phyloP scores from a whole-genome alignment of 2,888 invertebrate species.

The Drosophila siamana region DNA sequence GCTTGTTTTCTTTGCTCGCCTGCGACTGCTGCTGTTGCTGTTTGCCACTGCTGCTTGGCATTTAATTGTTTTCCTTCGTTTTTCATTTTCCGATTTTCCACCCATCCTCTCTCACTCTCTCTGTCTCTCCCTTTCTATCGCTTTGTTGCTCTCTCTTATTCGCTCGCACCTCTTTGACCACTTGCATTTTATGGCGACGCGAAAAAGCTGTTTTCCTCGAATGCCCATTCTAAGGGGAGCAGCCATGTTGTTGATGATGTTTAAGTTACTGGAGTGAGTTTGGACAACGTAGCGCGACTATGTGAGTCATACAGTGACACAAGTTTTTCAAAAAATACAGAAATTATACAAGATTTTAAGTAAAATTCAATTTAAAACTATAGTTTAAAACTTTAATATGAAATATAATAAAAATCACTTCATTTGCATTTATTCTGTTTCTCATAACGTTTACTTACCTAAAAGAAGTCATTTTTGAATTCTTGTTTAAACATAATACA shows the following conservation, averaged over 20 bases:
- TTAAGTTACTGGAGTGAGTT: conserved; percentile 53
- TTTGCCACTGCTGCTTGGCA: conserved; percentile 51
- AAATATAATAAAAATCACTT: no score
- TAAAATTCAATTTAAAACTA: no score
- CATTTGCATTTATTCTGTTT: no score
- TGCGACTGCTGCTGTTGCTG: conserved; percentile 44
- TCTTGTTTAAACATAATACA: no score
- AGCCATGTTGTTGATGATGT: conserved; percentile 80
- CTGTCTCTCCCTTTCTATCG: conserved; percentile 21
- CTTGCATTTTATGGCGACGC: conserved; percentile 80
- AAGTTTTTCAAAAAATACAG: not conserved
- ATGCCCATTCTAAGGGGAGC: conserved; percentile 44
- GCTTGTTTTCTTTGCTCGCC: conserved; percentile 69
- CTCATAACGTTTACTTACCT: no score
- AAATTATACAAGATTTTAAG: not conserved
- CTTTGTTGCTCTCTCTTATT: conserved; percentile 12
- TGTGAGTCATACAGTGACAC: conserved; percentile 42
- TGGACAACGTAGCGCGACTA: conserved; percentile 6
- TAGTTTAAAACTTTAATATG: no score
- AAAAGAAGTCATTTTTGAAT: no score
- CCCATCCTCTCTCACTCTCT: not conserved
- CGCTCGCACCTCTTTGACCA: conserved; percentile 59
- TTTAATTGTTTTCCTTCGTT: conserved; percentile 68
- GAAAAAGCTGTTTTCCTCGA: conserved; percentile 76
- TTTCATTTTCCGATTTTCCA: conserved; percentile 49